Evolutionary conservation across 2,888 invertebrate genomes (phyloP).

Genomic region (Dryocosmus kuriphilus): DNA sequence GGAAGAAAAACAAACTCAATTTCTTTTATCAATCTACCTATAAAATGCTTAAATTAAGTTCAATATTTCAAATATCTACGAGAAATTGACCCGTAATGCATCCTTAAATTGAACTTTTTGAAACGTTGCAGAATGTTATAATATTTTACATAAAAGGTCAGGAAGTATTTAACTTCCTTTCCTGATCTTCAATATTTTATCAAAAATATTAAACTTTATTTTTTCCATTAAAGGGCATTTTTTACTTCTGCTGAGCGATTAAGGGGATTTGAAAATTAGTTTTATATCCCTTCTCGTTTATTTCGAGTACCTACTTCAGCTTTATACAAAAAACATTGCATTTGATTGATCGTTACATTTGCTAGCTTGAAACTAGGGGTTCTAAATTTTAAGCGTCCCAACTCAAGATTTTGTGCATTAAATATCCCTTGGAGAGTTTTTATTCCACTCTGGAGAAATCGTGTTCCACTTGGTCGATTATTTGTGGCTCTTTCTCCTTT

Average conservation of each 20-base stretch:
- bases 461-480: slow-evolving; percentile 2
- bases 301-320: background rate
- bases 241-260: no score
- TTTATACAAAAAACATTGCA: background rate
- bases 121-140: background rate
- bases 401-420: slow-evolving; percentile 28
- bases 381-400: slow-evolving; percentile 9
- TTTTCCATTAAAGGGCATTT: background rate
- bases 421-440: slow-evolving; percentile 22
- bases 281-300: background rate
- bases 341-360: slow-evolving; percentile 13
- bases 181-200: background rate
- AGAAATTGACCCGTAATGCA: background rate
- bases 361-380: slow-evolving; percentile 1
- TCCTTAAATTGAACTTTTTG: background rate
- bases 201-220: background rate
- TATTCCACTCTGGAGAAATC: slow-evolving; percentile 8
- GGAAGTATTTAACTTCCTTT: background rate
- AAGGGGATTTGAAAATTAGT: no score
- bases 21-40: background rate
- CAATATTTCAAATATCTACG: background rate
- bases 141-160: background rate
- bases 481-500: background rate
- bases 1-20: slow-evolving; percentile 25
- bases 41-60: background rate